phyloP scores from a whole-genome alignment of 2,888 invertebrate species.

The Conomelus anceps region DNA sequence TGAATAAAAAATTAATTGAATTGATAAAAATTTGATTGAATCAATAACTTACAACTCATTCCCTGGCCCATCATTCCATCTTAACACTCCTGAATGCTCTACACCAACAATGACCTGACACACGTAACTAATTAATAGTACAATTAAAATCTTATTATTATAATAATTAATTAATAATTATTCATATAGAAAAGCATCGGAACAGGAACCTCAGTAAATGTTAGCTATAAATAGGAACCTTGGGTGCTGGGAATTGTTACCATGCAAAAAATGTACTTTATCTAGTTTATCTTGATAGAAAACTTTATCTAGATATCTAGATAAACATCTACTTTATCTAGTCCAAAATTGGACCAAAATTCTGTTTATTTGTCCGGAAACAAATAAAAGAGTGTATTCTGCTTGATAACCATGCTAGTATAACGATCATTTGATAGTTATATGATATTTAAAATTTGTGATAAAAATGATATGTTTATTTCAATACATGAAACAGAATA shows the following conservation, averaged over 20 bases:
- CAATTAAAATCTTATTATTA: conserved; percentile 30
- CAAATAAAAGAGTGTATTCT: too few species aligned
- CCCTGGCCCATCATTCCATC: not conserved
- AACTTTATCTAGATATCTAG: too few species aligned
- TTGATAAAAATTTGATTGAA: not conserved
- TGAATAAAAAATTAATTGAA: not conserved
- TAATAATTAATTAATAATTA: conserved; percentile 27
- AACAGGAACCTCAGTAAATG: conserved; percentile 43
- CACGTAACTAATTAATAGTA: conserved; percentile 33
- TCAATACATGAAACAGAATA: not conserved
- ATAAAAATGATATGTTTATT: not conserved
- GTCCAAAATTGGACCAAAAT: not conserved
- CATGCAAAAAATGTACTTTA: conserved; percentile 24
- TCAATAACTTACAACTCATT: not conserved
- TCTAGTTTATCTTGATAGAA: not conserved
- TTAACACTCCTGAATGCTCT: conserved; percentile 18
- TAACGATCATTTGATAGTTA: not conserved
- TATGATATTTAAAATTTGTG: not conserved
- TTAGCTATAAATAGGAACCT: conserved; percentile 44
- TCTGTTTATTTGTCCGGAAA: too few species aligned
- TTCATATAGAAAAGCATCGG: conserved; percentile 41
- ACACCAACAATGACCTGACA: conserved; percentile 32
- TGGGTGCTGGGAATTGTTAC: conserved; percentile 40
- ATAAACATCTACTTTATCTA: not conserved
- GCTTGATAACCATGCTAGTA: not conserved